Percentiles rank a stretch among this genome's conserved stretches.
Evolutionary conservation across 2,797 vertebrate genomes (phyloP).

Genomic region (Forpus xanthops): DNA sequence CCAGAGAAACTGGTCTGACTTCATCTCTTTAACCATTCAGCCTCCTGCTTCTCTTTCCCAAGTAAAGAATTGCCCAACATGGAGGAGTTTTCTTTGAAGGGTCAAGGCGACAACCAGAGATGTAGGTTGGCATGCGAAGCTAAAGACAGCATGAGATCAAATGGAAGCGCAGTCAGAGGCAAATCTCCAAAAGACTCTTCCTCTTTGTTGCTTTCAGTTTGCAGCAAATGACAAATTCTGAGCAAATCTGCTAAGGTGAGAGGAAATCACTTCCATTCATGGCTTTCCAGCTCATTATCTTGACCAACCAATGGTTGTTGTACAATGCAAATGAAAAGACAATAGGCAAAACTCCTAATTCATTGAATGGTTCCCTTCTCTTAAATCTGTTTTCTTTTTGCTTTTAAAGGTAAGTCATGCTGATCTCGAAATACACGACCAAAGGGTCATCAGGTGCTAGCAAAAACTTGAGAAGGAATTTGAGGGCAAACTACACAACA

Average conservation of each 20-base stretch:
- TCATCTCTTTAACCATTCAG: neutral
- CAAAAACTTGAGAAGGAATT: conserved; percentile 16
- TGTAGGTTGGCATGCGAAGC: neutral
- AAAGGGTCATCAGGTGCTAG: neutral
- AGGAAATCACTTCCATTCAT: conserved; percentile 15
- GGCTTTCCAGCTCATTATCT: neutral
- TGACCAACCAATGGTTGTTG: conserved; percentile 6
- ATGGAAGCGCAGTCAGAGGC: neutral
- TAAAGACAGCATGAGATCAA: neutral
- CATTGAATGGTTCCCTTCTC: neutral
- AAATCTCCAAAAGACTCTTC: neutral
- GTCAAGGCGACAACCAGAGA: neutral
- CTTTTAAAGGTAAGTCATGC: neutral
- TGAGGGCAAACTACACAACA: neutral
- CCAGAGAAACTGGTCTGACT: neutral
- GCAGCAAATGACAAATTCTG: conserved; percentile 8
- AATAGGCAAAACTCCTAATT: neutral
- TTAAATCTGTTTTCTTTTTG: neutral
- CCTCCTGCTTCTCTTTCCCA: neutral
- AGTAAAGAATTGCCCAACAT: neutral
- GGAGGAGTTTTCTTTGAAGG: neutral
- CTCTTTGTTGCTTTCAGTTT: conserved; percentile 37
- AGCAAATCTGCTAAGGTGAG: conserved; percentile 31
- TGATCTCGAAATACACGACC: conserved; percentile 8
- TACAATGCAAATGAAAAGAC: neutral